Evolutionary conservation across 2,113 vertebrate genomes (phyloP), one percentile per base, ranked within the genome.

Genomic region (Neopipo cinnamomea): DNA sequence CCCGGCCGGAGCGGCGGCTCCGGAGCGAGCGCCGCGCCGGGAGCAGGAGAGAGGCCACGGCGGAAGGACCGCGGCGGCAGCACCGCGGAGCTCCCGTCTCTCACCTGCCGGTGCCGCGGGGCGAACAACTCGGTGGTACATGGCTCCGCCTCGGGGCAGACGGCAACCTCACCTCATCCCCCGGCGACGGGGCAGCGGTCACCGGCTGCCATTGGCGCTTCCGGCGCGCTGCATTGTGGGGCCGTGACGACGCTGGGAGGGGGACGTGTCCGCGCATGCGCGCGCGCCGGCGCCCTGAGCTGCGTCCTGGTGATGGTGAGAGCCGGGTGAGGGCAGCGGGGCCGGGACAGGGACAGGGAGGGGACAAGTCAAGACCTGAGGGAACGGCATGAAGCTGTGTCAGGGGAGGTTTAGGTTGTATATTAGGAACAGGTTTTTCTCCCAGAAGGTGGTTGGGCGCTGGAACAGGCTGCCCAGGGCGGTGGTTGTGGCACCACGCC

Each of bases 191-290:
- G 8, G 25, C 4, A 3, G 8, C 33, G 13, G 17, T 28, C 33
- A 30, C 52, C 19, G 8, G 11, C 75, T 10, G 14, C 47, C 71
- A 23, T n/a, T 21, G 23, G 62, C 31, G 23, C 30, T 94, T 75
- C 92, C 88, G 88, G 62, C 85, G 71, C 71, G 79, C 8, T 87
- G 96, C 81, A 92, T 79, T 94, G 44, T 85, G 89, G 97, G 87
- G 27, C 61, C 23, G 70, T 14, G 85, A 17, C 35, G 24, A 20
- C 12, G 9, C 2, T 17, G 22, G 8, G 3, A 2, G 1, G 3
- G 11, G 49, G 13, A 1, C 0, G 6, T 0, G 30, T 2, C 0
- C 0, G 47, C 77, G 92, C 90, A 33, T 79, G 95, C 65, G 91
- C 28, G 0, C 1, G 2, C 1, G 1, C 8, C 2, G n/a, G n/a